A percentile compares a stretch with the other conserved stretches of the same genome.
Conservation (phyloP, 1,140 invertebrate species). For the Cryptotermes secundus region DNA sequence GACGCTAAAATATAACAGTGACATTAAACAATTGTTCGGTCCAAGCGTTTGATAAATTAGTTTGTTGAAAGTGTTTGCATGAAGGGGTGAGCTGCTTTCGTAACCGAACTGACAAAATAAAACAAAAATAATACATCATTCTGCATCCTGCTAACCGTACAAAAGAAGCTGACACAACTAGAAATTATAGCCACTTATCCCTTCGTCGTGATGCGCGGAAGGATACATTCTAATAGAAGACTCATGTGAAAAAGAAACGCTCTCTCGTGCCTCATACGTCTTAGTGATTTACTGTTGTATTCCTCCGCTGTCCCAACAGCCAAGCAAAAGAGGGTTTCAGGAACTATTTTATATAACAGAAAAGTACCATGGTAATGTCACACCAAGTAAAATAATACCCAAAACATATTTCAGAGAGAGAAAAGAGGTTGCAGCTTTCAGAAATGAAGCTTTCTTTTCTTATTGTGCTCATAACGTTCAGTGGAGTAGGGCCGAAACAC, state of each 20-base stretch:
- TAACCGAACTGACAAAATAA: constrained; percentile 8
- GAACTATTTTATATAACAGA: constrained; percentile 2
- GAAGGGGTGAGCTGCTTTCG: not conserved
- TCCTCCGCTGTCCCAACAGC: not conserved
- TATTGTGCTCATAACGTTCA: not conserved
- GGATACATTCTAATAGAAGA: constrained; percentile 9
- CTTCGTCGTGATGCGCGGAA: not conserved
- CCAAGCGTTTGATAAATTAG: not conserved
- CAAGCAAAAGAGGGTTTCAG: not conserved
- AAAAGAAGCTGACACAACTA: not conserved
- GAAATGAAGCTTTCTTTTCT: not conserved
- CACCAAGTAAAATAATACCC: constrained; percentile 1
- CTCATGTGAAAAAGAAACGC: not conserved
- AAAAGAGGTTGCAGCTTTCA: not conserved
- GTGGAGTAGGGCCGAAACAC: not conserved
- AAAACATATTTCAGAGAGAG: constrained; percentile 4
- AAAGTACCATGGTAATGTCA: not conserved
- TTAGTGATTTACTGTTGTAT: constrained; percentile 5
- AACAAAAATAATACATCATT: not conserved
- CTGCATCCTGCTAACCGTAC: not conserved
- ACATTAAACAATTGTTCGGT: not conserved
- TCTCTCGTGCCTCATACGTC: not conserved
- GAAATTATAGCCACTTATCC: not conserved
- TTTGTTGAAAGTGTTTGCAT: not conserved
- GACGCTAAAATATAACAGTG: not conserved